These are phyloP conservation scores for Drosophila sucinea DNA, from an alignment of 1,140 invertebrate species.

Conservation along the genomic window DNA sequence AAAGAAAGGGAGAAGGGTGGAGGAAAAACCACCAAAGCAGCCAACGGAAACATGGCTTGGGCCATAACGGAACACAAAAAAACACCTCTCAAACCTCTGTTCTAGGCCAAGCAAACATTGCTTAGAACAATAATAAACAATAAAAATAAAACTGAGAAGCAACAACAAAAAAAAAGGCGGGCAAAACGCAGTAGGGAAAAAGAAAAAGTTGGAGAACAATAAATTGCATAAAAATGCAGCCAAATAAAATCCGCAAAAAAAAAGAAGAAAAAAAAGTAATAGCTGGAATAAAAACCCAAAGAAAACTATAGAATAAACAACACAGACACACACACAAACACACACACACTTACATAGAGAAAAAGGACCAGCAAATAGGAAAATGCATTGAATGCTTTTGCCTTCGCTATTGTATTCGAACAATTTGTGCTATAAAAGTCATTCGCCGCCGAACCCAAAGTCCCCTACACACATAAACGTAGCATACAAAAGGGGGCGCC, in stretches of 20 bases:
- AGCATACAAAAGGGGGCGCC: neutral
- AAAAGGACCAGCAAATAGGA: conserved; percentile 42
- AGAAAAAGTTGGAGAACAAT: conserved; percentile 57
- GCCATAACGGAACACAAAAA: conserved; percentile 23
- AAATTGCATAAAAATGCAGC: conserved; percentile 78
- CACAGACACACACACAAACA: conserved; percentile 55
- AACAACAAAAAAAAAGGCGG: conserved; percentile 32
- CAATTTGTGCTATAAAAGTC: conserved; percentile 62
- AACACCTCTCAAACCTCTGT: conserved; percentile 29
- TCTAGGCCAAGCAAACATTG: conserved; percentile 54
- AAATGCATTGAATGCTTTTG: conserved; percentile 71
- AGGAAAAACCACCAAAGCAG: conserved; percentile 73
- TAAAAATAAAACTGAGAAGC: conserved; percentile 35
- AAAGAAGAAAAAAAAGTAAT: neutral
- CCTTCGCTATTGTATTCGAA: conserved; percentile 44
- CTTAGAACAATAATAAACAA: conserved; percentile 82
- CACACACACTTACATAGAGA: conserved; percentile 29
- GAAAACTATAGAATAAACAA: conserved; percentile 22
- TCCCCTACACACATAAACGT: neutral
- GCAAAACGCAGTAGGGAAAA: conserved; percentile 21
- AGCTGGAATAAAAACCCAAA: neutral
- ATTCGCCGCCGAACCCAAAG: conserved; percentile 10
- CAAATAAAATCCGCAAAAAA: conserved; percentile 43
- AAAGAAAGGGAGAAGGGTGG: neutral
- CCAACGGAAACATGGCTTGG: conserved; percentile 59